phyloP scores from a whole-genome alignment of 1,140 invertebrate genomes.

The Drosophila lowei region DNA sequence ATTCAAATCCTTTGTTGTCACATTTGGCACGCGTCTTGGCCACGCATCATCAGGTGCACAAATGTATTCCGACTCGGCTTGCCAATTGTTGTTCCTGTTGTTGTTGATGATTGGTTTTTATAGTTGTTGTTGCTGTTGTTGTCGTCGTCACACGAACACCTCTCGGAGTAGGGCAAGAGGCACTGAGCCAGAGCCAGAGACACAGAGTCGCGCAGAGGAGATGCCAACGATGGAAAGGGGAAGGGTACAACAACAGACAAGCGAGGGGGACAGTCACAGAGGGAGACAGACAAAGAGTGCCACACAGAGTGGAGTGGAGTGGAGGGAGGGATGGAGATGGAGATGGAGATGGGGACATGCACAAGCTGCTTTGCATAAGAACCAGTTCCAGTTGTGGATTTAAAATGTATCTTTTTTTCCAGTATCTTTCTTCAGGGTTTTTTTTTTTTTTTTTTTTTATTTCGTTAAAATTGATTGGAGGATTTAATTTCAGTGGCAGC shows the following conservation, averaged over 20 bases:
- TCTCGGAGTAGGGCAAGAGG: conserved; percentile 25
- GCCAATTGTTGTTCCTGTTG: conserved; percentile 35
- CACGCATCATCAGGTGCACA: conserved; percentile 70
- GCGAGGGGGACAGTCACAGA: no score
- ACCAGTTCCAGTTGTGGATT: conserved; percentile 68
- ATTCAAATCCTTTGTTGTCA: conserved; percentile 56
- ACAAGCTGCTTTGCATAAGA: conserved; percentile 74
- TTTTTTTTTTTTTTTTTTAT: conserved; percentile 33
- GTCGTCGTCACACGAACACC: conserved; percentile 58
- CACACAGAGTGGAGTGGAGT: no score
- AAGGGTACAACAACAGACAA: no score
- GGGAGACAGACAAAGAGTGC: no score
- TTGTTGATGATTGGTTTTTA: conserved; percentile 50
- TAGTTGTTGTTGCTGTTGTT: conserved; percentile 50
- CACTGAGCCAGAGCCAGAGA: conserved; percentile 26
- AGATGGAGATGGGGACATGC: conserved; percentile 9
- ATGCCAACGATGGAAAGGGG: background rate
- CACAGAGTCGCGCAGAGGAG: background rate
- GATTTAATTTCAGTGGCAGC: conserved; percentile 80
- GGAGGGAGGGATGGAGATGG: no score
- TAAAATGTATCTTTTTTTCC: conserved; percentile 40
- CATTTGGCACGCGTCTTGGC: conserved; percentile 74
- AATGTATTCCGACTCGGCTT: conserved; percentile 23
- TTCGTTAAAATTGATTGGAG: conserved; percentile 69
- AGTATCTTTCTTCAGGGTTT: conserved; percentile 4